phyloP scores from a whole-genome alignment of 2,797 vertebrate species.

The Hipposideros larvatus region DNA sequence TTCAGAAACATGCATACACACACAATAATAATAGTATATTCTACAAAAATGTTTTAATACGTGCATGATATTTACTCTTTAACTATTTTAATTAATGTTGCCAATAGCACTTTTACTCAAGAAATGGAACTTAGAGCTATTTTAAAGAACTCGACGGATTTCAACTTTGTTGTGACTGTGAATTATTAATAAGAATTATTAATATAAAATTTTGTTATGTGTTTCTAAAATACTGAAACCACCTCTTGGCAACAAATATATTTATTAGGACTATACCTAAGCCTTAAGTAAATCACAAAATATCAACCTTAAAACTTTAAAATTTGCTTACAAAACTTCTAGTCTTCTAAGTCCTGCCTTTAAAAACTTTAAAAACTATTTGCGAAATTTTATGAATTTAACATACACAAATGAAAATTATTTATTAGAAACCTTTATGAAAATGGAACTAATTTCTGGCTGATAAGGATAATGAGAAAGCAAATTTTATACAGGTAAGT shows the following conservation, averaged over 20 bases:
- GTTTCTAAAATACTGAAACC: conserved; percentile 4
- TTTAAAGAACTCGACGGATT: background rate
- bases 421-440: conserved; percentile 6
- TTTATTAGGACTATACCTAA: background rate
- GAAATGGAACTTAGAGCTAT: background rate
- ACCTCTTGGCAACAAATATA: background rate
- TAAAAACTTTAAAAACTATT: background rate
- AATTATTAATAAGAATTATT: background rate
- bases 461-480: background rate
- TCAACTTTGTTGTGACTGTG: background rate
- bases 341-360: background rate
- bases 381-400: background rate
- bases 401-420: background rate
- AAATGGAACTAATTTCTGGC: background rate
- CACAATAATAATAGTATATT: background rate
- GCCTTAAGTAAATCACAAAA: background rate
- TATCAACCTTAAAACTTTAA: background rate
- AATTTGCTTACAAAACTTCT: background rate
- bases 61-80: background rate
- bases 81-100: conserved; percentile 30
- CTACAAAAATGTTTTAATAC: background rate
- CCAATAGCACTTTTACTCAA: background rate
- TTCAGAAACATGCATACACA: background rate
- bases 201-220: background rate
- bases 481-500: background rate